phyloP scores from a whole-genome alignment of 2,797 vertebrate genomes.

The Delichon dasypus region DNA sequence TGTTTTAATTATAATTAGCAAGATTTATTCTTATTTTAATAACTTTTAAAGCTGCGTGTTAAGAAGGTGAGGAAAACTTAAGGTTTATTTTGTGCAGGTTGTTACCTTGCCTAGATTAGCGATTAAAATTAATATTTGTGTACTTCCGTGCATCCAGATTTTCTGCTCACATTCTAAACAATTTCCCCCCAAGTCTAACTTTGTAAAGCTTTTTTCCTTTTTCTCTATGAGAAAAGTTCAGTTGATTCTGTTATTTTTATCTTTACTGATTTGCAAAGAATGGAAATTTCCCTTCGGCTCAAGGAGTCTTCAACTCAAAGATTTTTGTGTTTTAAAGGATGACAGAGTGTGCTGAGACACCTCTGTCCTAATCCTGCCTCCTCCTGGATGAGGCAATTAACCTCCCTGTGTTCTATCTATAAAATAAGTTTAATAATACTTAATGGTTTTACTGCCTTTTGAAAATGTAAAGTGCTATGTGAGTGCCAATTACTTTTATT shows the following conservation, averaged over 20 bases:
- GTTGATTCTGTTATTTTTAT: not conserved
- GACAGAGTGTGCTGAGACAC: not conserved
- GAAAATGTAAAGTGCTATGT: conserved; percentile 47
- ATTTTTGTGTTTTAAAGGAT: not conserved
- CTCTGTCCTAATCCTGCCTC: conserved; percentile 11
- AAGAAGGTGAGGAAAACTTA: not conserved
- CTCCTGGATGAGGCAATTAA: conserved; percentile 38
- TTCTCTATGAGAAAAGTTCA: not conserved
- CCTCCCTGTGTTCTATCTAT: conserved; percentile 19
- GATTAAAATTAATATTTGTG: not conserved
- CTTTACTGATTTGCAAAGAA: not conserved
- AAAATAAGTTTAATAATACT: conserved; percentile 63
- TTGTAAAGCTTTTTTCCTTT: not conserved
- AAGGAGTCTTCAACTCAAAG: not conserved
- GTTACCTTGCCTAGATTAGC: not conserved
- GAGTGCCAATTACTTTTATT: conserved; percentile 59
- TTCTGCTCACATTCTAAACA: not conserved
- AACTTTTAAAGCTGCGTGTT: not conserved
- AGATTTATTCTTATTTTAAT: not conserved
- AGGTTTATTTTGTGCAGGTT: not conserved
- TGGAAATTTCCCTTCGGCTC: not conserved
- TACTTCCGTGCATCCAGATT: not conserved
- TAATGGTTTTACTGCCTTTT: conserved; percentile 55
- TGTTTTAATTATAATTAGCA: not conserved
- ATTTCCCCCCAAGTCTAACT: rapidly evolving